Conservation (phyloP, 2,888 invertebrate species). For the Apantesis nais region DNA sequence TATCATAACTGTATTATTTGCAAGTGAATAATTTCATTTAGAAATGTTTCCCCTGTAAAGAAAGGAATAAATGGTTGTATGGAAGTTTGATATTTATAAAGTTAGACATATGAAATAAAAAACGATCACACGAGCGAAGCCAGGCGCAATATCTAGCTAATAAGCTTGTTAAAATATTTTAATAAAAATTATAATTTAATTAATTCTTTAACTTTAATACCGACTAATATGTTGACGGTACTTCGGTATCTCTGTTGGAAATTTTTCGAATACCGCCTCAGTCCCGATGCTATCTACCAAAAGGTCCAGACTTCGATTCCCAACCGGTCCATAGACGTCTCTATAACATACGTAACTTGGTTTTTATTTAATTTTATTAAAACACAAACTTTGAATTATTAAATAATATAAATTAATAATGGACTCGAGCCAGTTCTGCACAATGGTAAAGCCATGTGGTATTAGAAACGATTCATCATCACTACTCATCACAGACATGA, state of each 20-base stretch:
- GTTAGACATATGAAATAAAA: too few species aligned
- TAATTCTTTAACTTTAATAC: not conserved
- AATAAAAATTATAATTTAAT: not conserved
- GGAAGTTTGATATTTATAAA: too few species aligned
- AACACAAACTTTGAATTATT: not conserved
- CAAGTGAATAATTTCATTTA: too few species aligned
- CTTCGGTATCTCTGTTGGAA: conserved; percentile 44
- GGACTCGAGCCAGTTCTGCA: not conserved
- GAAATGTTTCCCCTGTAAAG: too few species aligned
- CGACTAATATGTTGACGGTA: conserved; percentile 25
- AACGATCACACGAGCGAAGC: too few species aligned
- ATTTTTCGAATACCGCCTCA: conserved; percentile 51
- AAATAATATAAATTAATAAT: not conserved
- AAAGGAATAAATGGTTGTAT: too few species aligned
- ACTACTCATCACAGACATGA: too few species aligned
- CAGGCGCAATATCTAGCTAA: too few species aligned
- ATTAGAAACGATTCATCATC: too few species aligned
- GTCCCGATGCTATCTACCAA: conserved; percentile 44
- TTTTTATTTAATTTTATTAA: conserved; percentile 31
- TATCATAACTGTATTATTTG: too few species aligned
- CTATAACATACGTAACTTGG: conserved; percentile 41
- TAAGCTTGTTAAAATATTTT: too few species aligned
- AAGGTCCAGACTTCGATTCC: conserved; percentile 47
- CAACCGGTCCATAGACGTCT: conserved; percentile 49
- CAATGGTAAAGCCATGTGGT: too few species aligned